phyloP scores from a whole-genome alignment of 2,888 invertebrate genomes.

The Brachypterus glaber region DNA sequence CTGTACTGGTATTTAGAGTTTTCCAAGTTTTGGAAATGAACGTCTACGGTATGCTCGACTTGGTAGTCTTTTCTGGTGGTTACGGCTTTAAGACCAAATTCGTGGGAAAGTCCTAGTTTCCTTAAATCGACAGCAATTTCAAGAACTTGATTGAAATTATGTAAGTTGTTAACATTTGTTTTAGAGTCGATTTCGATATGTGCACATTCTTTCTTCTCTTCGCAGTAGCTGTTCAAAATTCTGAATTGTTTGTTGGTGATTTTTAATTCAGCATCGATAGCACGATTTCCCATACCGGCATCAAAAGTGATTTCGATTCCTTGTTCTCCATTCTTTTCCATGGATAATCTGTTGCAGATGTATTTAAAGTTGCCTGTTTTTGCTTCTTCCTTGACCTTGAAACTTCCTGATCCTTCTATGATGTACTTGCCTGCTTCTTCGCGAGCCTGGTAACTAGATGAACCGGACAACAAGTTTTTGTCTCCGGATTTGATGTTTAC shows the following conservation, averaged over 20 bases:
- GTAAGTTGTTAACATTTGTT: conserved; percentile 40
- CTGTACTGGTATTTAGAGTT: conserved; percentile 64
- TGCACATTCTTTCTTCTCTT: conserved; percentile 70
- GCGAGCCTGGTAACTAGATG: conserved; percentile 59
- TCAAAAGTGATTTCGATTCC: conserved; percentile 61
- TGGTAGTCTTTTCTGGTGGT: conserved; percentile 51
- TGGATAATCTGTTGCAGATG: conserved; percentile 50
- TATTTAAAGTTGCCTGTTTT: conserved; percentile 67
- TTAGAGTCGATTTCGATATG: conserved; percentile 60
- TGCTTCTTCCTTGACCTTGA: conserved; percentile 59
- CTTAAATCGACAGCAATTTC: conserved; percentile 61
- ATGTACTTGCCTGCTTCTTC: conserved; percentile 62
- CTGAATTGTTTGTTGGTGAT: conserved; percentile 64
- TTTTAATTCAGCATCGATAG: conserved; percentile 60
- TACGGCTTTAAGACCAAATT: conserved; percentile 60
- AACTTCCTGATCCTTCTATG: conserved; percentile 64
- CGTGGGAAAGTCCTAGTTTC: conserved; percentile 63
- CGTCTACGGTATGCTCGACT: conserved; percentile 57
- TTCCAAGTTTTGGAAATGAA: conserved; percentile 60
- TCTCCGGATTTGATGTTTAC: conserved; percentile 54
- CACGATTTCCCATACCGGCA: conserved; percentile 58
- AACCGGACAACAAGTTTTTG: conserved; percentile 61
- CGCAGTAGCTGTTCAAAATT: conserved; percentile 61
- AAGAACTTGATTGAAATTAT: conserved; percentile 50
- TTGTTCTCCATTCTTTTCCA: conserved; percentile 54